A percentile compares a stretch with the other conserved stretches of the same genome.
Conservation (phyloP, 1,140 invertebrate genomes). For the Scaptomyza graminum region DNA sequence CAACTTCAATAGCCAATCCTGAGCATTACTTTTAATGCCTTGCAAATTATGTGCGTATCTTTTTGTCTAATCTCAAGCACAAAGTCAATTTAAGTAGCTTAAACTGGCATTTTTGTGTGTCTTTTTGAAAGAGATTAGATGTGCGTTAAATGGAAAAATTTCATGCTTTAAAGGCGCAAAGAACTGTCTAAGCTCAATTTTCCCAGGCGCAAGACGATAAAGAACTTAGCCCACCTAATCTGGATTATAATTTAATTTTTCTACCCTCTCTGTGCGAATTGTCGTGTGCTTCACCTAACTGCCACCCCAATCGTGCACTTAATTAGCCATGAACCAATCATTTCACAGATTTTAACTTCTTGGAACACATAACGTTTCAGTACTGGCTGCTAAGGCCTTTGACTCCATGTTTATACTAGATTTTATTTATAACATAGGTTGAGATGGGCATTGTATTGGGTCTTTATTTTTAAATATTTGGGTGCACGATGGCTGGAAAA, state of each 20-base stretch:
- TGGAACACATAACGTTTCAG: conserved; percentile 12
- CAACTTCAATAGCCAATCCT: not conserved
- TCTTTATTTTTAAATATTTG: no score
- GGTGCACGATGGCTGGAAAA: no score
- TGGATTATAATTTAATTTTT: conserved; percentile 60
- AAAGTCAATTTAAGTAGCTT: conserved; percentile 9
- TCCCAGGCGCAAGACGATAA: conserved; percentile 14
- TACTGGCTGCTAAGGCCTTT: no score
- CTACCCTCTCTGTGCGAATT: conserved; percentile 16
- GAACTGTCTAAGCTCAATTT: not conserved
- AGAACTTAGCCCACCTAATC: conserved; percentile 46
- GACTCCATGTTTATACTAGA: no score
- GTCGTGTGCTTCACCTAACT: not conserved
- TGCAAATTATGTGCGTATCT: conserved; percentile 14
- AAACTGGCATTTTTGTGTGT: conserved; percentile 25
- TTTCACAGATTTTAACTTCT: conserved; percentile 49
- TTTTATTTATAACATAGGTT: no score
- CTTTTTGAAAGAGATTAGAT: conserved; percentile 22
- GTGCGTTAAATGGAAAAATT: conserved; percentile 4
- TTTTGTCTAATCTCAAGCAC: conserved; percentile 21
- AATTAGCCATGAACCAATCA: conserved; percentile 55
- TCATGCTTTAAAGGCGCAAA: conserved; percentile 3
- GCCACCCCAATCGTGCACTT: not conserved
- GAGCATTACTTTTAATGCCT: not conserved
- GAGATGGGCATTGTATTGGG: no score